Evolutionary conservation across 2,797 vertebrate genomes (phyloP), one percentile per base, ranked within the genome.

Genomic region (Diplodus puntazzo): DNA sequence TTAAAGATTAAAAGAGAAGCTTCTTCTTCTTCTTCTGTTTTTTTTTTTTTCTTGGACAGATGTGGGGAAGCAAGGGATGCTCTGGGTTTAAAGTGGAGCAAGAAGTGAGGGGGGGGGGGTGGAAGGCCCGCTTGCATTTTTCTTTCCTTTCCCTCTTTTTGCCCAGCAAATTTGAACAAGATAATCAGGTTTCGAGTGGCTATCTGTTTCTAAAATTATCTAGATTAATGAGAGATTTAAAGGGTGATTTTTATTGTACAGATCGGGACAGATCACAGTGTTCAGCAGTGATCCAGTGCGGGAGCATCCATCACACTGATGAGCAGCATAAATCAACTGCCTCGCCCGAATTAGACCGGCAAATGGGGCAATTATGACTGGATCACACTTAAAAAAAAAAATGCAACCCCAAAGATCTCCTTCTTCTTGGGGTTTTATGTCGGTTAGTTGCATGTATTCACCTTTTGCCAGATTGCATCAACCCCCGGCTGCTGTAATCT

Each of bases 1-100:
- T 96, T 90, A 94, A 94, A 95, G 92, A 94, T 93, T 94, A 89
- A 95, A 96, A 96, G 85, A 91, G 86, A 88, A 69, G 86, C 83
- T 81, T 86, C 83, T 88, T 84, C 67, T 12, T 64, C 84, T 83
- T 84, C 87, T 76, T n/a, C 25, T 73, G 82, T 85, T 88, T 73
- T 21, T 83, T 85, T 88, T 73, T 21, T 20, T 30, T 70, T 61
- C 81, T 82, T 73, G 83, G 84, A 89, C 92, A 89, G 89, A 92
- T 88, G 90, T 83, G 87, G 70, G 53, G 83, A 87, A 80, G 76
- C 12, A 14, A 43, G 69, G 43, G 75, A 83, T 66, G 82, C 80
- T 80, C 58, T 80, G 64, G n/a, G 54, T 78, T 67, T 78, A 62
- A 78, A 88, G 80, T 87, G 80, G 74, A 87, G 73, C 75, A 75